Percentiles rank a stretch among this genome's conserved stretches.
Evolutionary conservation across 1,140 invertebrate species (phyloP).

Genomic region (Eurosta solidaginis): DNA sequence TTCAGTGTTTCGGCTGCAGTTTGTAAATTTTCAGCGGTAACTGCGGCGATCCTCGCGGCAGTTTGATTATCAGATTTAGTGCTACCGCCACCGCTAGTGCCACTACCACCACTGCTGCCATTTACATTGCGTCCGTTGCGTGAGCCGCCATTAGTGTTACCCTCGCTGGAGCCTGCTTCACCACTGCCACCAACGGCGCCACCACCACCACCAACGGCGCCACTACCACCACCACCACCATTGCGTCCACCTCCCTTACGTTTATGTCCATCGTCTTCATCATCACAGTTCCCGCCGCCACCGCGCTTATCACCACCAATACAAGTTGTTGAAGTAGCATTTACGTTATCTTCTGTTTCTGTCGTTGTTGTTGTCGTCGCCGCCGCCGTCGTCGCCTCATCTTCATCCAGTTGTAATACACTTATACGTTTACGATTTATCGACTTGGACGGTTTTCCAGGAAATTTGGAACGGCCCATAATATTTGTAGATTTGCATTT

Average conservation of each 20-base stretch:
- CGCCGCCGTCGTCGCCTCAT: constrained; percentile 51
- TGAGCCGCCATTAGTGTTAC: neutral
- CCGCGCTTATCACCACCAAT: constrained; percentile 45
- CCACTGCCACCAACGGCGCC: constrained; percentile 34
- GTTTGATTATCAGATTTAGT: neutral
- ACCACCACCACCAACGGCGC: constrained; percentile 38
- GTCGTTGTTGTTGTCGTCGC: constrained; percentile 63
- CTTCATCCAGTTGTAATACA: constrained; percentile 68
- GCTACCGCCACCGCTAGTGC: neutral
- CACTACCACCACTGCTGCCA: neutral
- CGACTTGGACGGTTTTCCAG: constrained; percentile 82
- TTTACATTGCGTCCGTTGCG: constrained; percentile 4
- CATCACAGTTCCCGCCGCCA: constrained; percentile 30
- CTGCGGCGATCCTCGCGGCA: neutral
- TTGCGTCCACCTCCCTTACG: constrained; percentile 39
- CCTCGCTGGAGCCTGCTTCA: neutral
- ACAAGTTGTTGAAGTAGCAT: constrained; percentile 52
- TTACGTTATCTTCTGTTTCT: constrained; percentile 60
- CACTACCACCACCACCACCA: constrained; percentile 5
- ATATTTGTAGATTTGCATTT: constrained; percentile 40
- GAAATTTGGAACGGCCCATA: constrained; percentile 71
- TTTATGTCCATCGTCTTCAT: neutral
- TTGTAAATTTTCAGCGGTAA: neutral
- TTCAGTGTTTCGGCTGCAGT: neutral
- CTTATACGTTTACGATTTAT: constrained; percentile 80